These are phyloP conservation scores for Cephalopachus bancanus DNA, from an alignment of 2,797 vertebrate genomes.

Conservation along the genomic window DNA sequence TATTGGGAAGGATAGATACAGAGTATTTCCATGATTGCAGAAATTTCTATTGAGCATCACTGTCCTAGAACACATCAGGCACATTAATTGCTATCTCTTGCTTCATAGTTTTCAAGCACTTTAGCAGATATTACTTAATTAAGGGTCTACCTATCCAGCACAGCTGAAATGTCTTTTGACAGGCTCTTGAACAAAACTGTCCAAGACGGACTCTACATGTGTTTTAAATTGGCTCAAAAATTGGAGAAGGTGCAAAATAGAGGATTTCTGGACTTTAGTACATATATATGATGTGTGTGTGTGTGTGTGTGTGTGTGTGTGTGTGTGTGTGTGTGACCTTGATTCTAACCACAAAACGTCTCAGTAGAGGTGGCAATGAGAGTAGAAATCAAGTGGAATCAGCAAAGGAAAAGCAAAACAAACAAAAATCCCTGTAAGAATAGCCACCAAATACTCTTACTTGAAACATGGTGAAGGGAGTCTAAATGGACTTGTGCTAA, in stretches of 20 bases:
- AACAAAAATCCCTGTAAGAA: background rate
- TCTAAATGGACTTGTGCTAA: background rate
- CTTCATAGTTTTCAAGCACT: background rate
- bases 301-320: too few relatives aligned
- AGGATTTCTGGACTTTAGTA: conserved; percentile 25
- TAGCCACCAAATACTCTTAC: background rate
- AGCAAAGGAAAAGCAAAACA: background rate
- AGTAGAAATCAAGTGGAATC: conserved; percentile 8
- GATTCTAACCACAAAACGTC: background rate
- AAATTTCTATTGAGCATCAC: background rate
- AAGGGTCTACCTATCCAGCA: background rate
- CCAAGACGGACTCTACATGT: background rate
- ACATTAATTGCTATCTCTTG: background rate
- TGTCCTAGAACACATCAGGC: background rate
- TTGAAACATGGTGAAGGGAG: background rate
- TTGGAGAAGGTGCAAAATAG: background rate
- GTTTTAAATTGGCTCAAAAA: conserved; percentile 35
- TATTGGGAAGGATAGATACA: background rate
- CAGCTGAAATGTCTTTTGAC: background rate
- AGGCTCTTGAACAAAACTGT: background rate
- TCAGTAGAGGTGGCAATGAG: background rate
- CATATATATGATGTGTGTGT: background rate
- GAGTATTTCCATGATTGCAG: background rate
- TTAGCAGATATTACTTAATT: background rate
- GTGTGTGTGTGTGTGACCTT: background rate